These are phyloP conservation scores for Benthosema pterotum DNA, from an alignment of 2,797 vertebrate genomes.

Conservation along the genomic window DNA sequence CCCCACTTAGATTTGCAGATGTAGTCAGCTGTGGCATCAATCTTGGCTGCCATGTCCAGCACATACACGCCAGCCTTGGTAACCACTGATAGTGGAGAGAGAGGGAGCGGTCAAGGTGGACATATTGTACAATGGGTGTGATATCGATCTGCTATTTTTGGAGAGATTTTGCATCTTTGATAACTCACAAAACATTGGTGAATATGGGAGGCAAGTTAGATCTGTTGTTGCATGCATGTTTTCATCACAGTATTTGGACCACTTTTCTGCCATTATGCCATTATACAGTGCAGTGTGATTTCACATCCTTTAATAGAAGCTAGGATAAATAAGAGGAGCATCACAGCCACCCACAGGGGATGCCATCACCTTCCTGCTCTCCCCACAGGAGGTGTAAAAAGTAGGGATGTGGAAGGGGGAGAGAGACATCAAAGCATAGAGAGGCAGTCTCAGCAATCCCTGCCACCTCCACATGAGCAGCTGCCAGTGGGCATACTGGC, in stretches of 20 bases:
- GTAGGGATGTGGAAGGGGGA: background rate
- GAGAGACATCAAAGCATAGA: conserved; percentile 63
- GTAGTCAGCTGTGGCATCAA: conserved; percentile 95
- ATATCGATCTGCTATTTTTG: too few species aligned
- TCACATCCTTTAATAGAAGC: conserved; percentile 2
- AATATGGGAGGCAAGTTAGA: too few species aligned
- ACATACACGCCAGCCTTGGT: conserved; percentile 88
- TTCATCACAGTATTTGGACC: too few species aligned
- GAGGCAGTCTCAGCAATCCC: conserved; percentile 16
- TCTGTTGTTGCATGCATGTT: too few species aligned
- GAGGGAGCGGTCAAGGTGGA: background rate
- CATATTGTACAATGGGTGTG: background rate
- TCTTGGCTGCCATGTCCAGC: conserved; percentile 95
- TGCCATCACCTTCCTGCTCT: conserved; percentile 19
- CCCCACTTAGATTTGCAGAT: conserved; percentile 99
- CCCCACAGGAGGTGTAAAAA: conserved; percentile 26
- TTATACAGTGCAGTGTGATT: too few species aligned
- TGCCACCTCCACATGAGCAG: conserved; percentile 54
- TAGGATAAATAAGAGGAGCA: background rate
- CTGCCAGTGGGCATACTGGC: conserved; percentile 56
- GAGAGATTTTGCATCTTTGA: too few species aligned
- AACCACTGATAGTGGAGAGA: conserved; percentile 78
- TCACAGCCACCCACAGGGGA: conserved; percentile 3
- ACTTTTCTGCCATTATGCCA: too few species aligned
- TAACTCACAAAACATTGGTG: background rate